Base-by-base conservation (phyloP, 2,113 vertebrate genomes). In the Periophthalmus modestus region DNA sequence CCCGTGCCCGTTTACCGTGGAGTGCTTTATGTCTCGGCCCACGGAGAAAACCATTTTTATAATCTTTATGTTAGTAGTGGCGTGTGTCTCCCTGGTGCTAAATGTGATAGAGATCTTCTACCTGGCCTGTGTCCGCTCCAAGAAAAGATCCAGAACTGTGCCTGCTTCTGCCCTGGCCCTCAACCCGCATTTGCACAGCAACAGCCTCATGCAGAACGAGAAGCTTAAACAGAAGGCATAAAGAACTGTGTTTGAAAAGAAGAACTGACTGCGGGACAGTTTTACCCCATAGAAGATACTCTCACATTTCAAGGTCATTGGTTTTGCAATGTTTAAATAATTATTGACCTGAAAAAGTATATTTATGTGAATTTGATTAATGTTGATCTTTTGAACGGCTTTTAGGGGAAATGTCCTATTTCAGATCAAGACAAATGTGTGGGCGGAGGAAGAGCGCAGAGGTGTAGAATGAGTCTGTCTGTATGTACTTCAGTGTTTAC, bases 31-130 rank as follows among this genome's bases (percentile, higher is more conserved):
- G 94, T 99, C 97, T 0, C 93, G 97, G 24, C 97, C 97, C 80
- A 99, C 97, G 0, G 97, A 99, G 88, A 98, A 99, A 90, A 98
- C 96, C 75, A 93, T 99, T 85, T 99, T 99, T 92, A 97, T 99
- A 91, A 77, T 94, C 87, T 94, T 94, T 81, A 94, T 94, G 93
- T 87, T 94, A 24, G 89, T 58, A 0, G 62, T 92, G 86, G 94
- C 96, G 63, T 97, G 95, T n/a, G 61, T 97, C 24, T 97, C 97
- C 0, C 89, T 99, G 66, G 66, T 95, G 3, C 94, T 98, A 85
- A 99, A 98, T 36, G 90, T 98, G 82, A 89, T 92, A 13, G 97
- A 99, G 92, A 94, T 98, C 63, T 95, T 98, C 90, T 97, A 97
- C 89, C 89, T 99, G 90, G 9, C 69, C 1, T 93, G 80, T 16